These are phyloP conservation scores for Pardosa pseudoannulata DNA, from an alignment of 2,888 invertebrate genomes.

Conservation along the genomic window DNA sequence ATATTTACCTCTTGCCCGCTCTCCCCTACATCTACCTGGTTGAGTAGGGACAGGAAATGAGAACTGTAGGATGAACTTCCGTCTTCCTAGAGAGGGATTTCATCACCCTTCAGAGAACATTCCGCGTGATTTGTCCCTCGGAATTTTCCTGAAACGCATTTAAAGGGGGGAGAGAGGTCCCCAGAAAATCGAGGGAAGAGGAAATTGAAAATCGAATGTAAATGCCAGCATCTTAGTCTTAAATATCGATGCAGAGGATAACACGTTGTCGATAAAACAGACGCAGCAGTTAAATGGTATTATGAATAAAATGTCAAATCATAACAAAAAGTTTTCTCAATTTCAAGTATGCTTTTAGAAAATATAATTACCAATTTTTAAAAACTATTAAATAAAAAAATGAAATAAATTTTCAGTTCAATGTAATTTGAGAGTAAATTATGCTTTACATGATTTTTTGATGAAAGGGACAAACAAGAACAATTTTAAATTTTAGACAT, in stretches of 20 bases:
- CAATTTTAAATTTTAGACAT: too few species aligned
- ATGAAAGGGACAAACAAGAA: too few species aligned
- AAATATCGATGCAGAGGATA: not conserved
- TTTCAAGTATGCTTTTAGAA: too few species aligned
- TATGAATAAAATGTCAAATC: too few species aligned
- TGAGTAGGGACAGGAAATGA: slow-evolving; percentile 6
- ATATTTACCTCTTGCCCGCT: not conserved
- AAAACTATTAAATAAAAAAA: too few species aligned
- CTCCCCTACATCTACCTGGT: not conserved
- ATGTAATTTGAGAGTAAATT: too few species aligned
- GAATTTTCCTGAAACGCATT: not conserved
- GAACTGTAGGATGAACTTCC: slow-evolving; percentile 17
- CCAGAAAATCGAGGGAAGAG: not conserved
- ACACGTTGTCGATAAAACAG: not conserved
- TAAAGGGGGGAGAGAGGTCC: not conserved
- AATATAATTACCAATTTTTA: too few species aligned
- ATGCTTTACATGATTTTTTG: too few species aligned
- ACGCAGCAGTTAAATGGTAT: too few species aligned
- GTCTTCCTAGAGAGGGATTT: slow-evolving; percentile 12
- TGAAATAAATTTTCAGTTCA: too few species aligned
- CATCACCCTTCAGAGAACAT: slow-evolving; percentile 10
- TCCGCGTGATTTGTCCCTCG: slow-evolving; percentile 15
- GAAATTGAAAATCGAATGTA: slow-evolving; percentile 10
- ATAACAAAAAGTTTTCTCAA: too few species aligned
- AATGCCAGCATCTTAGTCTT: not conserved